Percentiles rank a stretch among this genome's conserved stretches.
Evolutionary conservation across 2,797 vertebrate genomes (phyloP).

Genomic region (Clarias platycephalus): DNA sequence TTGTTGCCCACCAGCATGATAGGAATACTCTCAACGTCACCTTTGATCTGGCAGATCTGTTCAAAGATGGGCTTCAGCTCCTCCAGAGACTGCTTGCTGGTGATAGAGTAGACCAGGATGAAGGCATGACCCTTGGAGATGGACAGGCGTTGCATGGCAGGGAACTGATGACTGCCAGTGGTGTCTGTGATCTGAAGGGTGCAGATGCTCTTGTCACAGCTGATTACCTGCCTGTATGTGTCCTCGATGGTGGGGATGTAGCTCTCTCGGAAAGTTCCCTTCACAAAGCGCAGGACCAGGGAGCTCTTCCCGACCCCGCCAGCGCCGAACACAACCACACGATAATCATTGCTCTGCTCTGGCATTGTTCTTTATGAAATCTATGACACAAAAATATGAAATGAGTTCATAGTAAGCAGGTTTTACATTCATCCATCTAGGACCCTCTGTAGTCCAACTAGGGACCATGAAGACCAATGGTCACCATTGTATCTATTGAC

Average conservation of each 20-base stretch:
- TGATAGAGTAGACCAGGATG: slow-evolving; percentile 92
- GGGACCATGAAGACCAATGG: no score
- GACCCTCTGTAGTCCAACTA: no score
- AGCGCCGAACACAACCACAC: slow-evolving; percentile 94
- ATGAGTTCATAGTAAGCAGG: not conserved
- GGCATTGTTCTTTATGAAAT: slow-evolving; percentile 77
- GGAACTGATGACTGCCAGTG: slow-evolving; percentile 95
- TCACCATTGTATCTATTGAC: no score
- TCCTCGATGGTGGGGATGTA: slow-evolving; percentile 98
- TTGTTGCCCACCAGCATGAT: slow-evolving; percentile 98
- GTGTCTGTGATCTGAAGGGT: slow-evolving; percentile 97
- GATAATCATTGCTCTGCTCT: slow-evolving; percentile 96
- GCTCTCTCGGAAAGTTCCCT: slow-evolving; percentile 94
- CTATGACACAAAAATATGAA: slow-evolving; percentile 22
- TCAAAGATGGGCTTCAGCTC: slow-evolving; percentile 94
- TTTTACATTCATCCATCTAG: not conserved
- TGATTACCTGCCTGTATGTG: slow-evolving; percentile 98
- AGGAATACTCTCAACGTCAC: slow-evolving; percentile 90
- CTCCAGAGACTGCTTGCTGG: slow-evolving; percentile 93
- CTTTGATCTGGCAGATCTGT: slow-evolving; percentile 94
- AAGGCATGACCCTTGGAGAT: slow-evolving; percentile 97
- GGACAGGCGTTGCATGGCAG: slow-evolving; percentile 95
- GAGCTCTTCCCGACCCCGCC: slow-evolving; percentile 97
- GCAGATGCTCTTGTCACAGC: slow-evolving; percentile 96
- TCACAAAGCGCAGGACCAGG: slow-evolving; percentile 93